Conservation (phyloP, 2,797 vertebrate species). For the Spheniscus humboldti region DNA sequence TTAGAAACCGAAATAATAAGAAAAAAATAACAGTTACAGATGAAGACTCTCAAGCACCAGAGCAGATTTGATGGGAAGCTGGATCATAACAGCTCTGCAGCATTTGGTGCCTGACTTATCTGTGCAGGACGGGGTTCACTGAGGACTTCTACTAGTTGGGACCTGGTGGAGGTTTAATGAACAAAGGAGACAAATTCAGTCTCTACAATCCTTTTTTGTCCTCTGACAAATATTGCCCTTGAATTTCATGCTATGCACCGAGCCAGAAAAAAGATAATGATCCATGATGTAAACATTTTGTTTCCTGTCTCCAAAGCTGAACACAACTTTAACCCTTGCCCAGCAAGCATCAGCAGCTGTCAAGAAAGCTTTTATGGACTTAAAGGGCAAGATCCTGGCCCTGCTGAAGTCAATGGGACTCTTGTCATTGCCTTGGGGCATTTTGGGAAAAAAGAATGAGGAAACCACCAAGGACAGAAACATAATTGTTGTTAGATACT, state of each 20-base stretch:
- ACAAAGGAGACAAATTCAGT: not conserved
- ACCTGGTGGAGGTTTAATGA: not conserved
- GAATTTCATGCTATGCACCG: constrained; percentile 2
- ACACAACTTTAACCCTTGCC: constrained; percentile 66
- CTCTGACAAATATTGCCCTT: constrained; percentile 31
- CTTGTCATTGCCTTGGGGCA: not conserved
- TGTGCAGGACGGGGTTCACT: not conserved
- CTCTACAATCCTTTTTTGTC: not conserved
- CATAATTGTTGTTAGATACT: not conserved
- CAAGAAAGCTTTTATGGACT: constrained; percentile 61
- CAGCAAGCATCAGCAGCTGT: constrained; percentile 62
- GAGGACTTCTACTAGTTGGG: not conserved
- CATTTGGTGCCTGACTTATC: not conserved
- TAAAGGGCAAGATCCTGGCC: not conserved
- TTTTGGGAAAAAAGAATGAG: not conserved
- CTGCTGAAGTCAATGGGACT: not conserved
- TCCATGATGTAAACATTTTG: constrained; percentile 50
- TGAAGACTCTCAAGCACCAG: not conserved
- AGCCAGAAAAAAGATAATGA: constrained; percentile 4
- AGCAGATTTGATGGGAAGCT: not conserved
- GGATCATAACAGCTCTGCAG: not conserved
- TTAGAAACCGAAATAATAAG: not conserved
- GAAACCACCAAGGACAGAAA: constrained; percentile 17
- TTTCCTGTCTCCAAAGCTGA: constrained; percentile 36
- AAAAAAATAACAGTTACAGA: not conserved